Evolutionary conservation across 2,888 invertebrate species (phyloP).

Genomic region (Acleris cristana): DNA sequence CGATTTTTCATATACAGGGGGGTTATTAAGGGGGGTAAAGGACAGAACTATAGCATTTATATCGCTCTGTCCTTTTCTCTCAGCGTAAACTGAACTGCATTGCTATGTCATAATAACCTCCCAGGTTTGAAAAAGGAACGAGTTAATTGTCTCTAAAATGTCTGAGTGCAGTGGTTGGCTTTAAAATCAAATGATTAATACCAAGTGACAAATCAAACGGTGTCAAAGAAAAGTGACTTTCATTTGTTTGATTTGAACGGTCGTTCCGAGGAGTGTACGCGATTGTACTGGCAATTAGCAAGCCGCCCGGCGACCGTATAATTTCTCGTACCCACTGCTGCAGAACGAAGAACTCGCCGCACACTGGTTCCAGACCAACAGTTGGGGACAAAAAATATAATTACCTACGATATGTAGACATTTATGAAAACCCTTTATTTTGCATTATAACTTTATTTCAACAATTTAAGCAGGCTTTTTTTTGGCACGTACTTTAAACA

Average conservation of each 20-base stretch:
- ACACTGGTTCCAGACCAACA: slow-evolving; percentile 45
- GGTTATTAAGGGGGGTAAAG: no score
- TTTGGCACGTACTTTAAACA: no score
- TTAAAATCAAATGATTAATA: background rate
- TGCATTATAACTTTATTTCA: no score
- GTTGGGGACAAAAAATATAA: slow-evolving; percentile 36
- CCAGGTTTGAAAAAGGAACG: no score
- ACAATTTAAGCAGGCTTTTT: no score
- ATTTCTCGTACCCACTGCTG: slow-evolving; percentile 73
- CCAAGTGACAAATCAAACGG: background rate
- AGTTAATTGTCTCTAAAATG: no score
- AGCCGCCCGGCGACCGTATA: slow-evolving; percentile 52
- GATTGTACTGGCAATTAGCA: slow-evolving; percentile 47
- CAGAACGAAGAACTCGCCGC: slow-evolving; percentile 70
- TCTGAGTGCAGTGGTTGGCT: no score
- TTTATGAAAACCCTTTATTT: background rate
- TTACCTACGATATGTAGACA: background rate
- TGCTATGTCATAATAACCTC: no score
- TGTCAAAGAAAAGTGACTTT: slow-evolving; percentile 42
- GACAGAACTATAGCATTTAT: no score
- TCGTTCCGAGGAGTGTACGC: slow-evolving; percentile 35
- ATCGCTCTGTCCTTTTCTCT: no score
- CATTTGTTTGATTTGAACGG: slow-evolving; percentile 40
- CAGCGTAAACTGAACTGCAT: no score
- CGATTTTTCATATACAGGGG: no score